phyloP scores from a whole-genome alignment of 2,888 invertebrate genomes.

The Agrotis ipsilon region DNA sequence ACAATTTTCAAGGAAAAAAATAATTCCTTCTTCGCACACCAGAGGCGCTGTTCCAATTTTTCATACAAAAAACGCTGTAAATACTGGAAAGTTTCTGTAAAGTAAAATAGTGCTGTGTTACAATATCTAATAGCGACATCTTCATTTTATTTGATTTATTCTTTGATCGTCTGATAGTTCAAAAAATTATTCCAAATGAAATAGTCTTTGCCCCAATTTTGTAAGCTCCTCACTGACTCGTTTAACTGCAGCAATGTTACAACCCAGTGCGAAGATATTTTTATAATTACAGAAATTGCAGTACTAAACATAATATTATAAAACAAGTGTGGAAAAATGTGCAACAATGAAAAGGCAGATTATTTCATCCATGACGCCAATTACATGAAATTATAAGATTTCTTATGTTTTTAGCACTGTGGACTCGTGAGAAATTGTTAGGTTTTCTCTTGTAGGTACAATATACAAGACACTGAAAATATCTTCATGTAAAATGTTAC shows the following conservation, averaged over 20 bases:
- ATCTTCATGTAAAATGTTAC: too few species aligned
- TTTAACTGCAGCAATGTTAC: background rate
- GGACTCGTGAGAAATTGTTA: background rate
- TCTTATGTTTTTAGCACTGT: background rate
- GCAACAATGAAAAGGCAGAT: slow-evolving; percentile 39
- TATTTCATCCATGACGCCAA: slow-evolving; percentile 7
- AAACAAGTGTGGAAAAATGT: slow-evolving; percentile 14
- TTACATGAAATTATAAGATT: background rate
- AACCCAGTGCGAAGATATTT: background rate
- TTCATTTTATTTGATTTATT: too few species aligned
- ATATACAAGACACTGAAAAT: too few species aligned
- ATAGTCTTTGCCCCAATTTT: background rate
- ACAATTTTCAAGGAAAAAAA: too few species aligned
- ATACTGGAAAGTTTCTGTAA: too few species aligned
- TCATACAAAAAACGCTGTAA: too few species aligned
- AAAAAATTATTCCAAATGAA: too few species aligned
- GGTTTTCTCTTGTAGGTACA: background rate
- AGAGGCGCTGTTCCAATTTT: too few species aligned
- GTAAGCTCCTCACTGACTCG: background rate
- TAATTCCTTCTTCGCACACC: too few species aligned
- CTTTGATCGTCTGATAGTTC: too few species aligned
- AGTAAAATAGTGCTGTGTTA: too few species aligned
- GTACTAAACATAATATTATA: slow-evolving; percentile 26
- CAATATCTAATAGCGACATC: background rate
- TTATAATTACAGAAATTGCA: slow-evolving; percentile 30